phyloP scores from a whole-genome alignment of 2,888 invertebrate genomes.

The Fabriciana adippe region DNA sequence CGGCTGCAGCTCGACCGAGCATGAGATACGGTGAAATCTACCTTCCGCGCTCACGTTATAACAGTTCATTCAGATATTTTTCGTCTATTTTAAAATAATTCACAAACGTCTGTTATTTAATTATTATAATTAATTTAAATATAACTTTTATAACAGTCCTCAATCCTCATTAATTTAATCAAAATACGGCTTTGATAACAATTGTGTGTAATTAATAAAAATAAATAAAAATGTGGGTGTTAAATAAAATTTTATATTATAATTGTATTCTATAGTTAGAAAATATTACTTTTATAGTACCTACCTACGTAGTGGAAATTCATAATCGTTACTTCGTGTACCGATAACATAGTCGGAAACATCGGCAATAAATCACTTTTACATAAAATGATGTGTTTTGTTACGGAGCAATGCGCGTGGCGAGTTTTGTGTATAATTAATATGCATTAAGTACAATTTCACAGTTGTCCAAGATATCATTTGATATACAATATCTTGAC shows the following conservation, averaged over 20 bases:
- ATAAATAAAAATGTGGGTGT: not conserved
- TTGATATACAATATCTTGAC: conserved; percentile 20
- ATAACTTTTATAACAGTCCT: not conserved
- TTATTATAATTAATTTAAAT: not conserved
- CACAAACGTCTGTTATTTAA: no score
- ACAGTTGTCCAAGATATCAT: conserved; percentile 16
- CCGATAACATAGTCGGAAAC: conserved; percentile 15
- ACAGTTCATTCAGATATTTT: conserved; percentile 6
- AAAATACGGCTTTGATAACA: not conserved
- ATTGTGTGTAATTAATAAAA: not conserved
- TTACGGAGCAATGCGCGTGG: conserved; percentile 11
- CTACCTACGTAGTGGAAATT: not conserved
- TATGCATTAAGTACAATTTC: conserved; percentile 3
- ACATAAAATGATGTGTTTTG: conserved; percentile 19
- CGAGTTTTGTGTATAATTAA: conserved; percentile 14
- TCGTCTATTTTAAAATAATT: not conserved
- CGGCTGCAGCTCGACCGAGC: conserved; percentile 20
- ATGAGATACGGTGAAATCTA: conserved; percentile 24
- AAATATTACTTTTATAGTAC: conserved; percentile 1
- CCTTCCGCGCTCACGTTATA: conserved; percentile 17
- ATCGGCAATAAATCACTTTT: conserved; percentile 18
- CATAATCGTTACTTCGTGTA: conserved; percentile 2
- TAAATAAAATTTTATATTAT: not conserved
- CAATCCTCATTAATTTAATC: not conserved
- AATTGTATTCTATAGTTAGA: not conserved